phyloP scores from a whole-genome alignment of 2,888 invertebrate species.

The Acanthococcus lagerstroemiae region DNA sequence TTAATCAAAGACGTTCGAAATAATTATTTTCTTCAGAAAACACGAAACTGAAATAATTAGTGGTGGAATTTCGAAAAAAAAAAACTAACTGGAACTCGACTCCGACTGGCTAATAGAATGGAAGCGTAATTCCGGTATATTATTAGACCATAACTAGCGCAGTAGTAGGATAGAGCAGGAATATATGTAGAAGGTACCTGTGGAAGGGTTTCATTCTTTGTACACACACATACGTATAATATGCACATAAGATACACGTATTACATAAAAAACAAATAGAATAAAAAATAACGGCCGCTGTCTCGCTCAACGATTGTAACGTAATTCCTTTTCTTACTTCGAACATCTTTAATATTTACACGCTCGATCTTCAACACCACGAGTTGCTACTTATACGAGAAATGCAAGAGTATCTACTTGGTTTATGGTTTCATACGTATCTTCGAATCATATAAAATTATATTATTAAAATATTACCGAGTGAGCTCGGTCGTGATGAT shows the following conservation, averaged over 20 bases:
- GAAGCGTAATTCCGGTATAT: slow-evolving; percentile 26
- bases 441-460: too few species aligned
- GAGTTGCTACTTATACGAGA: too few species aligned
- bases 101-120: slow-evolving; percentile 10
- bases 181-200: slow-evolving; percentile 1
- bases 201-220: slow-evolving; percentile 2
- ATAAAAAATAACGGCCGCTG: slow-evolving; percentile 24
- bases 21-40: background rate
- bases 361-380: too few species aligned
- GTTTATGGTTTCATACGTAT: too few species aligned
- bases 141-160: slow-evolving; percentile 26
- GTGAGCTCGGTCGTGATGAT: too few species aligned
- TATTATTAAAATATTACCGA: too few species aligned
- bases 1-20: background rate
- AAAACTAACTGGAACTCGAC: slow-evolving; percentile 2
- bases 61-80: slow-evolving; percentile 15
- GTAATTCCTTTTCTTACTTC: slow-evolving; percentile 10
- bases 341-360: too few species aligned
- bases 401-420: too few species aligned
- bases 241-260: background rate
- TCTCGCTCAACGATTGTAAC: slow-evolving; percentile 25
- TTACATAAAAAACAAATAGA: background rate
- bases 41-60: slow-evolving; percentile 22
- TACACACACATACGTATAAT: background rate
- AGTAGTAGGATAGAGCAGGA: slow-evolving; percentile 18